Percentiles rank a stretch among this genome's conserved stretches.
phyloP scores from a whole-genome alignment of 2,113 vertebrate species.

The Cariama cristata region DNA sequence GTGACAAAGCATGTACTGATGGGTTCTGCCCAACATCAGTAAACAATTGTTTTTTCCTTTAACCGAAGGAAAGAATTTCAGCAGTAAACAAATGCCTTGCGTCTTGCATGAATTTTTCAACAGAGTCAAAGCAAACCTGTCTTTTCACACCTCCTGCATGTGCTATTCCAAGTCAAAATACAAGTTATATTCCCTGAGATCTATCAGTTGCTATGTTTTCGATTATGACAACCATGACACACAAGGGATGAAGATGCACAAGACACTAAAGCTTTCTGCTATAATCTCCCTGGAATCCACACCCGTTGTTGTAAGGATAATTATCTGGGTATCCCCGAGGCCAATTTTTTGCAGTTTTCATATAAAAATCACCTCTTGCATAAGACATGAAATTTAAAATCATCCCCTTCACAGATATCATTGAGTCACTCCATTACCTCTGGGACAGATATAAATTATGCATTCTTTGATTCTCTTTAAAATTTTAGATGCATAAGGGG shows the following conservation, averaged over 20 bases:
- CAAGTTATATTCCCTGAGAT: background rate
- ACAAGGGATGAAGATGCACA: background rate
- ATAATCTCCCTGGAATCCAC: constrained; percentile 53
- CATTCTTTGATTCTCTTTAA: constrained; percentile 75
- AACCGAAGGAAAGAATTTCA: background rate
- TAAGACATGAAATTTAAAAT: constrained; percentile 84
- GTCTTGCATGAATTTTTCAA: constrained; percentile 37
- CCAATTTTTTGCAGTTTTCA: constrained; percentile 76
- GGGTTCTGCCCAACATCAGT: background rate
- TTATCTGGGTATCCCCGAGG: constrained; percentile 80
- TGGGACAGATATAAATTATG: constrained; percentile 79
- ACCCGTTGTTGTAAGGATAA: constrained; percentile 78
- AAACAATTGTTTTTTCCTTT: constrained; percentile 26
- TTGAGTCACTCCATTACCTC: constrained; percentile 79
- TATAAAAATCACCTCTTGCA: constrained; percentile 84
- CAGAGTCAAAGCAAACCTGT: constrained; percentile 1
- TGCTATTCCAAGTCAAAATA: constrained; percentile 6
- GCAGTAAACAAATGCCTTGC: constrained; percentile 42
- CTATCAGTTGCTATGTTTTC: constrained; percentile 36
- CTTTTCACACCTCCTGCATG: constrained; percentile 11
- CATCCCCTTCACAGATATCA: constrained; percentile 75
- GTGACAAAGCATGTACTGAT: background rate
- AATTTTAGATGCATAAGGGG: constrained; percentile 72
- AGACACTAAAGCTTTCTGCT: background rate
- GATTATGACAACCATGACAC: background rate